These are phyloP conservation scores for Darevskia mixta DNA, from an alignment of 2,797 vertebrate genomes.

Conservation along the genomic window DNA sequence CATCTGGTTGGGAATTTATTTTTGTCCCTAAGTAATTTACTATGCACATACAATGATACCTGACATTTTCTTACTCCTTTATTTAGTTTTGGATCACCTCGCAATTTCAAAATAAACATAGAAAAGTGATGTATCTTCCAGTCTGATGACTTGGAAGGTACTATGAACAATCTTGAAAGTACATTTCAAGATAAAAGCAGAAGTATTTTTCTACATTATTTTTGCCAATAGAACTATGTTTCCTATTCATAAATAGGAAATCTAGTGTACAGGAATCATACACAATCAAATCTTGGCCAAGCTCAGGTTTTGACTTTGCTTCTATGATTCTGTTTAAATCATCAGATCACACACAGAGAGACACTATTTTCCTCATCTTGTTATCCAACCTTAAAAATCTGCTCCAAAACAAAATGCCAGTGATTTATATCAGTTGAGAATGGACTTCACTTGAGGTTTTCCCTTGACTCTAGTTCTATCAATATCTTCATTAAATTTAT, in stretches of 20 bases:
- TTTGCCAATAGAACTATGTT: background rate
- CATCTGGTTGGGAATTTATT: background rate
- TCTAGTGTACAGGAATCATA: background rate
- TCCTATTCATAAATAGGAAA: background rate
- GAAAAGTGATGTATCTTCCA: background rate
- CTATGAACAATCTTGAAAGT: background rate
- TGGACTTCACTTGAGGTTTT: background rate
- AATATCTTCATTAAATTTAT: background rate
- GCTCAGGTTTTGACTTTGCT: background rate
- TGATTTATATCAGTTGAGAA: background rate
- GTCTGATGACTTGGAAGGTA: slow-evolving; percentile 1
- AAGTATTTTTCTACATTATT: background rate
- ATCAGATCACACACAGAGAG: background rate
- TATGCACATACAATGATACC: background rate
- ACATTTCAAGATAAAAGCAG: slow-evolving; percentile 19
- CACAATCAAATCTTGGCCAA: background rate
- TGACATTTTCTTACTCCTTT: background rate
- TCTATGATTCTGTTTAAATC: background rate
- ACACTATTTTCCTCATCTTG: no score
- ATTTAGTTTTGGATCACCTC: background rate
- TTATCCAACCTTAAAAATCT: background rate
- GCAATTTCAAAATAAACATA: background rate
- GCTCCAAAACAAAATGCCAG: background rate
- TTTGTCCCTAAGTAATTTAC: background rate
- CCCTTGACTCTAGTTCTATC: background rate